Conservation (phyloP, 1,140 invertebrate species). For the Drosophila novamexicana region DNA sequence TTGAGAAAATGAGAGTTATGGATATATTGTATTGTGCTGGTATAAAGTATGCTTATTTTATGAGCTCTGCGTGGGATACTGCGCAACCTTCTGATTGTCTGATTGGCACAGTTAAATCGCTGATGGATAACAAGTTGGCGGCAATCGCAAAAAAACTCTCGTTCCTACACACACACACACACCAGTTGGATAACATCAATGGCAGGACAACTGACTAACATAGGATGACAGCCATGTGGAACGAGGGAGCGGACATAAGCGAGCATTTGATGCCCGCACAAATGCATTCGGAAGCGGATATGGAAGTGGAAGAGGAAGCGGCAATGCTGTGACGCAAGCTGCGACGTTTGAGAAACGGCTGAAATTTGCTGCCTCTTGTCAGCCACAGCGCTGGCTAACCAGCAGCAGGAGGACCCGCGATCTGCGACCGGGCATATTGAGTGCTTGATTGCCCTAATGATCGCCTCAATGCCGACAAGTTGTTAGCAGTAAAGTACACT, state of each 20-base stretch:
- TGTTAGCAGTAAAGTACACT: slow-evolving; percentile 46
- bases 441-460: slow-evolving; percentile 66
- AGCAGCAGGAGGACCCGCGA: not conserved
- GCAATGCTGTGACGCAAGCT: slow-evolving; percentile 26
- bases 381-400: not conserved
- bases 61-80: no score
- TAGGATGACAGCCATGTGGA: slow-evolving; percentile 9
- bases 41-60: no score
- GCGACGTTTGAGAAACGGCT: slow-evolving; percentile 42
- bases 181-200: slow-evolving; percentile 57
- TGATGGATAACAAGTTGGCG: slow-evolving; percentile 10
- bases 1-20: no score
- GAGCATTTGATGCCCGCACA: slow-evolving; percentile 41
- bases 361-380: slow-evolving; percentile 45
- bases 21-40: no score
- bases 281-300: slow-evolving; percentile 48
- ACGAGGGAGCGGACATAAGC: not conserved
- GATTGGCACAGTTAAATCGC: slow-evolving; percentile 1
- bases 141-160: slow-evolving; percentile 26
- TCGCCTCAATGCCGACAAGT: slow-evolving; percentile 65
- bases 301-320: slow-evolving; percentile 30
- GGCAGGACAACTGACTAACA: slow-evolving; percentile 31
- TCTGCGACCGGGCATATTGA: slow-evolving; percentile 34
- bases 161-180: not conserved
- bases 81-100: not conserved